Conservation (phyloP, 1,140 invertebrate genomes). For the Macrosteles quadrilineatus region DNA sequence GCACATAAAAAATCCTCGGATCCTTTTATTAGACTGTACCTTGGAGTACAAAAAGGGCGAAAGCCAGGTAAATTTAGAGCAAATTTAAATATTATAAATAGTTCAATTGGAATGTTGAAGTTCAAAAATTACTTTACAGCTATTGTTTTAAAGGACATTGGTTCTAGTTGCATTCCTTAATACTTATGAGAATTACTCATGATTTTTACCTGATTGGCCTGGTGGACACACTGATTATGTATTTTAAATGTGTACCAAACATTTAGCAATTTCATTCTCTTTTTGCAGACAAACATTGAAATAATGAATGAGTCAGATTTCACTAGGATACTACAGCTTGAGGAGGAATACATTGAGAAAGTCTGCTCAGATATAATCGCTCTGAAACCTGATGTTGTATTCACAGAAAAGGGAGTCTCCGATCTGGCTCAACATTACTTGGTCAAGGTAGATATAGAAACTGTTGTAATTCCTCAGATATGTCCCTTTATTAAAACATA, state of each 20-base stretch:
- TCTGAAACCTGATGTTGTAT: conserved; percentile 93
- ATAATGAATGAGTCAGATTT: conserved; percentile 96
- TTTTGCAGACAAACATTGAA: conserved; percentile 89
- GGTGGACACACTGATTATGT: too few relatives aligned
- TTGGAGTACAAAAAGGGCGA: conserved; percentile 99
- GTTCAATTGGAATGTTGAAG: too few relatives aligned
- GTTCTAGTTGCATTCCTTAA: too few relatives aligned
- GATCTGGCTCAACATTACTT: conserved; percentile 88
- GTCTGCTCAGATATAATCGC: conserved; percentile 94
- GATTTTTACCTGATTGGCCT: too few relatives aligned
- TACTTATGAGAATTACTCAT: too few relatives aligned
- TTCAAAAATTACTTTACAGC: too few relatives aligned
- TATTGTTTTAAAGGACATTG: too few relatives aligned
- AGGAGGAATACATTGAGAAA: conserved; percentile 93
- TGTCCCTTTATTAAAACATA: too few relatives aligned
- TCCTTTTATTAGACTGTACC: conserved; percentile 92
- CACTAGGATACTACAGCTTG: conserved; percentile 86
- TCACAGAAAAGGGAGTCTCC: conserved; percentile 98
- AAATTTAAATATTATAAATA: too few relatives aligned
- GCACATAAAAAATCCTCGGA: conserved; percentile 93
- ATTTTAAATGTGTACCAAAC: too few relatives aligned
- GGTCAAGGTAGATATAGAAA: conserved; percentile 69
- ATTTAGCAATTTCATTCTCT: too few relatives aligned
- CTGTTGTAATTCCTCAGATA: too few relatives aligned
- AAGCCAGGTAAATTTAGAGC: conserved; percentile 72